Conservation (phyloP, 2,888 invertebrate genomes). For the Poecilobothrus nobilitatus region DNA sequence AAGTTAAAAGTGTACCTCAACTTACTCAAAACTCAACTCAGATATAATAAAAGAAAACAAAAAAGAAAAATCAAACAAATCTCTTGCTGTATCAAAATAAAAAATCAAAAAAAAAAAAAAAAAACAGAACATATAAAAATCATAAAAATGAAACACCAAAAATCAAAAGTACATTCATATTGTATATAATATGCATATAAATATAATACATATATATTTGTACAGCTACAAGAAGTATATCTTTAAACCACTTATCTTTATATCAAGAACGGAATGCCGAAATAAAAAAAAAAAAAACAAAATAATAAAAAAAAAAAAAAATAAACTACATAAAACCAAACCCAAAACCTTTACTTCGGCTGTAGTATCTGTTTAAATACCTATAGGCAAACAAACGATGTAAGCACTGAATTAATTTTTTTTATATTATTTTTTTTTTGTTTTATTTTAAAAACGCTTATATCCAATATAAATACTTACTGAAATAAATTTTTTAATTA, state of each 20-base stretch:
- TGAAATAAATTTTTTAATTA: slow-evolving; percentile 1
- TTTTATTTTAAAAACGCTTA: background rate
- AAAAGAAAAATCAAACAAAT: background rate
- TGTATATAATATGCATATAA: too few species aligned
- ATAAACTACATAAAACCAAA: too few species aligned
- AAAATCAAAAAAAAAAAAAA: background rate
- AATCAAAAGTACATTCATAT: too few species aligned
- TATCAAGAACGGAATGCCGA: slow-evolving; percentile 6
- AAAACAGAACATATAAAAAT: background rate
- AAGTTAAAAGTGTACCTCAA: too few species aligned
- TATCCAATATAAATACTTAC: slow-evolving; percentile 1
- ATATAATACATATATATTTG: too few species aligned
- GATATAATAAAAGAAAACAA: background rate
- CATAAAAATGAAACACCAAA: too few species aligned
- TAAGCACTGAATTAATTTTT: slow-evolving; percentile 5
- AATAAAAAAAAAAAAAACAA: too few species aligned
- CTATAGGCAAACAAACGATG: slow-evolving; percentile 6
- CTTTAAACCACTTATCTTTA: slow-evolving; percentile 4
- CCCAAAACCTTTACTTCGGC: background rate
- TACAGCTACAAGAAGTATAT: background rate
- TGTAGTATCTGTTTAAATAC: slow-evolving; percentile 1
- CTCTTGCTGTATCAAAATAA: background rate
- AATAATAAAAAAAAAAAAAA: too few species aligned
- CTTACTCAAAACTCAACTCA: background rate
- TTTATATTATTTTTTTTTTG: too few species aligned